Conservation (phyloP, 2,113 vertebrate genomes). For the Zosterops hypoxanthus region DNA sequence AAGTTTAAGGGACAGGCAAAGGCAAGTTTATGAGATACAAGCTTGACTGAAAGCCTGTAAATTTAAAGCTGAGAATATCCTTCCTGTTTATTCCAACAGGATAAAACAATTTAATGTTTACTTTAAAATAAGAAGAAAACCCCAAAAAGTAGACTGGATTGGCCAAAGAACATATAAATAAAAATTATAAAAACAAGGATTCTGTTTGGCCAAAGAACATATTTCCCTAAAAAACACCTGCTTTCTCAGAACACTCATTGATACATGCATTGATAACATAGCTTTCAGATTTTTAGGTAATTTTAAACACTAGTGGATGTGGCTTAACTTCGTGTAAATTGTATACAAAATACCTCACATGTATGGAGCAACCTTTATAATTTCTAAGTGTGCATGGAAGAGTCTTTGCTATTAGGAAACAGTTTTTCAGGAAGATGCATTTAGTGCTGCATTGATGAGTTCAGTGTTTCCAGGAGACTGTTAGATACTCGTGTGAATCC, state of each 20-base stretch:
- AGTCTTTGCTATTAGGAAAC: not conserved
- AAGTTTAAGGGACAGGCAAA: not conserved
- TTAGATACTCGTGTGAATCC: not conserved
- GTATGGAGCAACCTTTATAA: rapidly evolving
- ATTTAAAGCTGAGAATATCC: not conserved
- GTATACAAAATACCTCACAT: rapidly evolving
- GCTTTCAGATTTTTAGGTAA: not conserved
- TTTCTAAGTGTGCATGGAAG: not conserved
- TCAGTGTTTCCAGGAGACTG: not conserved
- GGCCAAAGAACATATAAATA: not conserved
- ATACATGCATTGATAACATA: not conserved
- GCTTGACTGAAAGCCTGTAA: not conserved
- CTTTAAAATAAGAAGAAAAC: not conserved
- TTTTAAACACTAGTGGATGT: not conserved
- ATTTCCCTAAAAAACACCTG: not conserved
- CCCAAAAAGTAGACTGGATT: not conserved
- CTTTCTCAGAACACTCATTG: not conserved
- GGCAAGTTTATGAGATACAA: not conserved
- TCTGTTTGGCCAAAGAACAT: not conserved
- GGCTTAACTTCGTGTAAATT: not conserved
- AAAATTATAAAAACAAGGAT: not conserved
- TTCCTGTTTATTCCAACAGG: not conserved
- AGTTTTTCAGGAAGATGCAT: not conserved
- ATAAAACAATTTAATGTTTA: not conserved
- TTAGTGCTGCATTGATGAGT: not conserved